Evolutionary conservation across 37 sponge, comb jelly and placozoan genomes (phyloP).

Genomic region (Axinella damicornis): DNA sequence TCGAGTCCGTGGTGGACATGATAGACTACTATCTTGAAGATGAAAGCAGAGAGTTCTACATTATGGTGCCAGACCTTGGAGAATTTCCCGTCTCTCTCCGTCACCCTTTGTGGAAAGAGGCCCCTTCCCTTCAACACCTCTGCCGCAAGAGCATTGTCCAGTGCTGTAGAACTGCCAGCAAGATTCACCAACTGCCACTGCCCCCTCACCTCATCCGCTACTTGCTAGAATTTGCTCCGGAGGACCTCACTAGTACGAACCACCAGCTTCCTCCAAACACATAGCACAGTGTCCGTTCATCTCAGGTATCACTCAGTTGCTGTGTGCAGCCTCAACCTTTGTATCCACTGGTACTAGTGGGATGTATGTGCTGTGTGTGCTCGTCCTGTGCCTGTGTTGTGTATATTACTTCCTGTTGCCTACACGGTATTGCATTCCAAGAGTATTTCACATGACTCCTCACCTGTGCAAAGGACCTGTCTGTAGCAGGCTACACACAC

Average conservation of each 20-base stretch:
- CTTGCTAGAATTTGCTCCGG: slow-evolving; percentile 69
- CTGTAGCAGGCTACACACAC: too few relatives aligned
- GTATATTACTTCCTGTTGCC: too few relatives aligned
- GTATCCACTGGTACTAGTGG: too few relatives aligned
- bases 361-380: too few relatives aligned
- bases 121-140: slow-evolving; percentile 84
- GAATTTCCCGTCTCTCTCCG: slow-evolving; percentile 73
- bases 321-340: too few relatives aligned
- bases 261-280: background rate
- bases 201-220: slow-evolving; percentile 67
- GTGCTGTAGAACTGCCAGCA: slow-evolving; percentile 38
- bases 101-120: slow-evolving; percentile 84
- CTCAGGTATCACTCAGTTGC: too few relatives aligned
- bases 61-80: slow-evolving; percentile 67
- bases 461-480: too few relatives aligned
- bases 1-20: slow-evolving; percentile 79
- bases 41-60: slow-evolving; percentile 62
- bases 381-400: too few relatives aligned
- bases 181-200: slow-evolving; percentile 56
- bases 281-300: too few relatives aligned
- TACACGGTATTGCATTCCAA: too few relatives aligned
- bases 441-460: too few relatives aligned
- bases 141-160: slow-evolving; percentile 72
- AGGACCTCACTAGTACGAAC: slow-evolving; percentile 5
- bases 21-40: slow-evolving; percentile 78